Evolutionary conservation across 2,797 vertebrate species (phyloP), one percentile per base, ranked within the genome.

Genomic region (Oreonectes daqikongensis): DNA sequence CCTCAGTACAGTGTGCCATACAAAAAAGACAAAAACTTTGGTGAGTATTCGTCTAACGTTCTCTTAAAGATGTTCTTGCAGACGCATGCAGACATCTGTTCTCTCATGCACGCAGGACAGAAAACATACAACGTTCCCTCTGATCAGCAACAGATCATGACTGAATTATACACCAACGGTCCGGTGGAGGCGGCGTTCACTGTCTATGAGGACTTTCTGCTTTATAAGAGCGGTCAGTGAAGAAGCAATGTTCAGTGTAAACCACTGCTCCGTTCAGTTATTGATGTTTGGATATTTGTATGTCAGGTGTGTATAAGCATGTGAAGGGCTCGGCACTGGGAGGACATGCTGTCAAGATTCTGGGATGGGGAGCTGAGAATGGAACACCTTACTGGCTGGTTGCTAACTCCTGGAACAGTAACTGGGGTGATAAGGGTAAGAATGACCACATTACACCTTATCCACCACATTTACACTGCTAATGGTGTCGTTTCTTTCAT

Each of bases 391-490:
- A 97, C 88, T 99, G 97, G 96, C 86, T 98, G 86, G 94, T 86
- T 1, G 96, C 95, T 52, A 98, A 99, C 90, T 99, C 97, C 84
- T 99, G 96, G 97, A 99, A 98, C 86, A 90, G 85, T 0, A 97
- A 98, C 89, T 98, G 97, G 97, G 97, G 97, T 12, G 95, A 96
- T 72, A 91, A 93, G 0, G 97, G 97, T 97, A 88, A 81, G 92
- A 30, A 61, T 7, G 12, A 12, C 11, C 28, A 10, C 1, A 52
- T 3, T 22, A 3, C 50, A 26, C 52, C 10, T 0, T 1, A 24
- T 0, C 22, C 24, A 55, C 2, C 52, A 24, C 22, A 26, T 24
- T 26, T 1, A 53, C n/a, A 8, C 17, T 3, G 18, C 2, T 28
- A 28, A 17, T 57, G 24, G 7, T 15, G 24, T 8, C 5, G 2